These are phyloP conservation scores for Steatocranus sp. DNA, from an alignment of 2,797 vertebrate species.

Conservation along the genomic window DNA sequence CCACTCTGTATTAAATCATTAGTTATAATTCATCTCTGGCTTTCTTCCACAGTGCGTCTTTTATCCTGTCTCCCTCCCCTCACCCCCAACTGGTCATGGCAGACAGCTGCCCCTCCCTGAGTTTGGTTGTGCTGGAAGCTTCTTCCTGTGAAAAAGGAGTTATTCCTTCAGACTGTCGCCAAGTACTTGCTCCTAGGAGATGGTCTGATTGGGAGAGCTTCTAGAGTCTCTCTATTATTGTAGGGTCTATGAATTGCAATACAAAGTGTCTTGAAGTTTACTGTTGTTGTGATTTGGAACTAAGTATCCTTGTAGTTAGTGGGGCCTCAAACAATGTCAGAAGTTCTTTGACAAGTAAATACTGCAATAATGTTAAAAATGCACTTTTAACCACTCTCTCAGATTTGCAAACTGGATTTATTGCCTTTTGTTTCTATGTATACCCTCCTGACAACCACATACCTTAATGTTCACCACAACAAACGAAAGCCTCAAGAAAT, in stretches of 20 bases:
- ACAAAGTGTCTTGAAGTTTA: background rate
- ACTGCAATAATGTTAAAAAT: background rate
- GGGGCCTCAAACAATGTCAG: background rate
- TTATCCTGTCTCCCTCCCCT: background rate
- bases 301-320: background rate
- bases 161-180: background rate
- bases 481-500: conserved; percentile 9
- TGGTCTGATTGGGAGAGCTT: background rate
- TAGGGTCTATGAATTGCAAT: background rate
- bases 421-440: background rate
- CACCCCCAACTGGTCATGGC: accelerated
- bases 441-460: background rate
- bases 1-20: background rate
- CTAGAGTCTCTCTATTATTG: background rate
- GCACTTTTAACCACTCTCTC: background rate
- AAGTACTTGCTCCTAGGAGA: background rate
- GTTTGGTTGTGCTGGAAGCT: background rate
- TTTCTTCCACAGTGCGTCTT: background rate
- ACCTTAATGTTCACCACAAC: background rate
- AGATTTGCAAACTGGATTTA: conserved; percentile 10
- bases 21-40: background rate
- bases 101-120: background rate
- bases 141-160: background rate
- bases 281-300: background rate
- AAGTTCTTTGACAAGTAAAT: background rate